Evolutionary conservation across 2,113 vertebrate genomes (phyloP).

Genomic region (Ochotona princeps): DNA sequence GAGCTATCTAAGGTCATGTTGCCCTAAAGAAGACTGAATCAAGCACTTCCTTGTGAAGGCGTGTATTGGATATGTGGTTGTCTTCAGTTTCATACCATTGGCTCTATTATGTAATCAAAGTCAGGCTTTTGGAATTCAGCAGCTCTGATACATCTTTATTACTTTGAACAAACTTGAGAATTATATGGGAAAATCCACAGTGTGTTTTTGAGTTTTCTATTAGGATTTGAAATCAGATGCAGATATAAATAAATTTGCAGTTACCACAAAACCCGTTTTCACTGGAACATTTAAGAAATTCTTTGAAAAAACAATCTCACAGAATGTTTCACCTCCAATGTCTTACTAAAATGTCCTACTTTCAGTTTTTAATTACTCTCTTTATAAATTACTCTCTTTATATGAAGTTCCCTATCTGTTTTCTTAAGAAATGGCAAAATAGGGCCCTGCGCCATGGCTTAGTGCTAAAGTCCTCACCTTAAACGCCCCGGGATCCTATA

Average conservation of each 20-base stretch:
- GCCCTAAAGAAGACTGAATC: conserved; percentile 66
- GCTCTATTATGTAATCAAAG: conserved; percentile 50
- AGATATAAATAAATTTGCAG: conserved; percentile 37
- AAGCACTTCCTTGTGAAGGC: conserved; percentile 27
- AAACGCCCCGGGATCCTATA: too few species aligned
- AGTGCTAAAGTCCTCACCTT: too few species aligned
- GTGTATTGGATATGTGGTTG: conserved; percentile 28
- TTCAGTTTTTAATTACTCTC: conserved; percentile 16
- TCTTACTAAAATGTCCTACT: not conserved
- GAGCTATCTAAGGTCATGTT: conserved; percentile 50
- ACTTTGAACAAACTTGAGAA: conserved; percentile 50
- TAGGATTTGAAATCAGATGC: conserved; percentile 48
- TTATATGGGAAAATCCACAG: not conserved
- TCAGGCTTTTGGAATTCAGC: conserved; percentile 37
- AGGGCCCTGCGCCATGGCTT: too few species aligned
- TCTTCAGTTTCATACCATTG: conserved; percentile 47
- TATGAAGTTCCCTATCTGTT: not conserved
- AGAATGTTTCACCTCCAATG: not conserved
- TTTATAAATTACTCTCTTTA: conserved; percentile 42
- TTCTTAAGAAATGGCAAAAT: conserved; percentile 42
- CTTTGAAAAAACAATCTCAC: conserved; percentile 46
- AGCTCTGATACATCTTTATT: conserved; percentile 40
- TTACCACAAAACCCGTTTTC: conserved; percentile 1
- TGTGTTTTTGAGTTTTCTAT: conserved; percentile 6
- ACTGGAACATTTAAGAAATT: conserved; percentile 34